Percentiles rank a stretch among this genome's conserved stretches.
phyloP scores from a whole-genome alignment of 2,888 invertebrate genomes.

The Oscheius sp. region DNA sequence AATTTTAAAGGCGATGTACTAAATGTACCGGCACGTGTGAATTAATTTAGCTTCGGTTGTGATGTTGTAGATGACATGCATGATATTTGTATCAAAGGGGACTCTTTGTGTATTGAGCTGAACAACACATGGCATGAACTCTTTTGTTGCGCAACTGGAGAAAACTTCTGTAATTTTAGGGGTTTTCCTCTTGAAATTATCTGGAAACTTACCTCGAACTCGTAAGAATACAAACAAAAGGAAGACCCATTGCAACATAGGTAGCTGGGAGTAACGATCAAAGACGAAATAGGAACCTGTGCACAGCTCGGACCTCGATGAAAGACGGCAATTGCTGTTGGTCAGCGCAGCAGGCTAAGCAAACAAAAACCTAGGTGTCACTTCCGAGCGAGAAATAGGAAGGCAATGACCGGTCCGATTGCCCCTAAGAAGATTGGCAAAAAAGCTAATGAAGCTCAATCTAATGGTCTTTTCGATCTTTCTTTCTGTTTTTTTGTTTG shows the following conservation, averaged over 20 bases:
- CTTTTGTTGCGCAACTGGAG: slow-evolving; percentile 45
- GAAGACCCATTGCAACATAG: slow-evolving; percentile 6
- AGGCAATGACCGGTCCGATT: slow-evolving; percentile 28
- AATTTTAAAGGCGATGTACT: too few species aligned
- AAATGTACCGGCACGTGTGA: slow-evolving; percentile 57
- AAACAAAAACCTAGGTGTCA: slow-evolving; percentile 31
- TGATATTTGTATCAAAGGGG: slow-evolving; percentile 56
- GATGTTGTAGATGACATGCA: slow-evolving; percentile 55
- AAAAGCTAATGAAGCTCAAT: neutral
- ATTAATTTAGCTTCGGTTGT: slow-evolving; percentile 55
- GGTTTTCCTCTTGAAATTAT: too few species aligned
- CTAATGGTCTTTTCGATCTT: neutral
- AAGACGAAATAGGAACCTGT: slow-evolving; percentile 4
- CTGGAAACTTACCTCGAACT: neutral
- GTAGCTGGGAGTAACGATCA: neutral
- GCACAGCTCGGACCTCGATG: slow-evolving; percentile 18
- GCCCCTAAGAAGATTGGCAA: slow-evolving; percentile 23
- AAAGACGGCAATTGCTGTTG: slow-evolving; percentile 26
- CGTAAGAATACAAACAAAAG: slow-evolving; percentile 3
- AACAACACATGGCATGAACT: slow-evolving; percentile 55
- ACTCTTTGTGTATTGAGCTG: slow-evolving; percentile 49
- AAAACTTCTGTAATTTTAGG: neutral
- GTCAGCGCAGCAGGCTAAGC: slow-evolving; percentile 25
- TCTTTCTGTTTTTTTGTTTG: neutral
- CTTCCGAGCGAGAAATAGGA: slow-evolving; percentile 28